A percentile compares a stretch with the other conserved stretches of the same genome.
Conservation (phyloP, 2,797 vertebrate genomes). For the Gymnothorax reevesii region DNA sequence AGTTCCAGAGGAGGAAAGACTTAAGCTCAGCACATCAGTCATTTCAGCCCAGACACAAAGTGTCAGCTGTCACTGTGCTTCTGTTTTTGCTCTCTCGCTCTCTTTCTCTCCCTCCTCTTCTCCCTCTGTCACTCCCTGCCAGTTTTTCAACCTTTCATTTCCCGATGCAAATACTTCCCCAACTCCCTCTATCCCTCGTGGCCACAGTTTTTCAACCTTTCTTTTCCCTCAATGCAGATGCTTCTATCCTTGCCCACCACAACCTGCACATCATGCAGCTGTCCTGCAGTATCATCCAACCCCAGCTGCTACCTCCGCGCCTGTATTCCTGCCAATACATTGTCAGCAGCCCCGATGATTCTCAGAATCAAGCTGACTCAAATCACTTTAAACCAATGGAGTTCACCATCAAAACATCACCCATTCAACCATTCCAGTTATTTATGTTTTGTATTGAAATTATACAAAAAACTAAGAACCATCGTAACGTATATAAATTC, state of each 20-base stretch:
- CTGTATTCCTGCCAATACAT: constrained; percentile 8
- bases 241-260: constrained; percentile 7
- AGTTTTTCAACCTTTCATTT: neutral
- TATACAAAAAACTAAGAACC: constrained; percentile 24
- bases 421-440: constrained; percentile 8
- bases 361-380: constrained; percentile 56
- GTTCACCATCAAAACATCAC: constrained; percentile 52
- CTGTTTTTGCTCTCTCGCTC: neutral
- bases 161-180: neutral
- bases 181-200: too few relatives aligned
- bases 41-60: constrained; percentile 27
- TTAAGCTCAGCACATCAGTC: constrained; percentile 27
- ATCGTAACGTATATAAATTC: constrained; percentile 34
- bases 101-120: neutral
- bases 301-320: constrained; percentile 5
- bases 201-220: neutral
- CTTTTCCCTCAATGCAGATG: neutral
- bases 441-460: constrained; percentile 41
- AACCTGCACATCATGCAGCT: constrained; percentile 26
- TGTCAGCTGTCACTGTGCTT: constrained; percentile 31
- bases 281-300: constrained; percentile 10
- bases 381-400: constrained; percentile 67
- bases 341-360: constrained; percentile 45
- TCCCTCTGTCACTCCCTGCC: neutral
- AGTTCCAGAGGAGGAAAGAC: constrained; percentile 29